Percentiles rank a stretch among this genome's conserved stretches.
phyloP scores from a whole-genome alignment of 2,888 invertebrate species.

The Melitaea athalia region DNA sequence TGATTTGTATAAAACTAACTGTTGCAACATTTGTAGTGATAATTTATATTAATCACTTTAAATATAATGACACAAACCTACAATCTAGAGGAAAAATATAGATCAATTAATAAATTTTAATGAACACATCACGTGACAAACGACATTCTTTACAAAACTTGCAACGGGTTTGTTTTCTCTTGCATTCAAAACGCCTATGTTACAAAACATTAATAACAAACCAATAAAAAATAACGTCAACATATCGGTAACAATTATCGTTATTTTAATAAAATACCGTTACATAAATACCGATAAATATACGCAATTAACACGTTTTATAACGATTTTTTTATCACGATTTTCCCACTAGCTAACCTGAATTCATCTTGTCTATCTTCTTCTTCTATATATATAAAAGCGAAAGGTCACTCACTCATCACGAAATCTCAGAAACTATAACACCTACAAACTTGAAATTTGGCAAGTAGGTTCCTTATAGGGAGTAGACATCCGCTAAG shows the following conservation, averaged over 20 bases:
- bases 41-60: too few species aligned
- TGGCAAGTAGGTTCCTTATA: too few species aligned
- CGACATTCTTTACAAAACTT: not conserved
- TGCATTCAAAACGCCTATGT: constrained; percentile 1
- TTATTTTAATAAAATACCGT: constrained; percentile 27
- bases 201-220: constrained; percentile 17
- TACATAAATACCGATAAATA: constrained; percentile 1
- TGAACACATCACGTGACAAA: not conserved
- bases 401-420: too few species aligned
- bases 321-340: constrained; percentile 27
- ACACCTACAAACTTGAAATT: too few species aligned
- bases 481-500: too few species aligned
- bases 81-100: not conserved
- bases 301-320: constrained; percentile 13
- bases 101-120: not conserved
- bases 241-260: constrained; percentile 40
- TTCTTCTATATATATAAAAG: too few species aligned
- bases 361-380: constrained; percentile 16
- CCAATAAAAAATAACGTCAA: constrained; percentile 19
- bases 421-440: too few species aligned
- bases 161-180: not conserved
- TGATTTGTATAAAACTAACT: too few species aligned
- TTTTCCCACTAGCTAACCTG: constrained; percentile 20
- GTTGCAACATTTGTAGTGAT: too few species aligned
- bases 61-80: too few species aligned